Base-by-base conservation (phyloP, 2,113 vertebrate species). In the Lepisosteus osseus region DNA sequence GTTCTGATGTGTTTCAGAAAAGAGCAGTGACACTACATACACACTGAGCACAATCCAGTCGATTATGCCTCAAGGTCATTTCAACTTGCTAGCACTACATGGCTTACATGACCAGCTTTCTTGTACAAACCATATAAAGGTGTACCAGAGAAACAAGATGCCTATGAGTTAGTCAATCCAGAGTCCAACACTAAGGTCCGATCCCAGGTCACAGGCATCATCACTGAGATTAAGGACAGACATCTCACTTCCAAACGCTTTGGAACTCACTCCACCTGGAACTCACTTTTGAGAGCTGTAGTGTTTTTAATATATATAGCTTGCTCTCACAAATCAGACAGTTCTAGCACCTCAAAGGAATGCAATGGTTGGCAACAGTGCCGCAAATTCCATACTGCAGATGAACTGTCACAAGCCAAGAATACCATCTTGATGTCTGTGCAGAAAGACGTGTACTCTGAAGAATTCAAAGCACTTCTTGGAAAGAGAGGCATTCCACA, bases 51-150 rank as follows among this genome's bases (percentile, higher is more conserved):
- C 45, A 74, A 69, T 43, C 72, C 72, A 9, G 72, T 44, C 14
- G 56, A 68, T 62, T 6, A 43, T 4, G 67, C 29, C 43, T 64
- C 67, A 40, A 6, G 72, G n/a, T 74, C 67, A 11, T 69, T 4
- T 44, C 72, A 43, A 67, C 67, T 43, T 44, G 40, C 14, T 41
- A 1, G 8, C 56, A 74, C 15, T 6, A 55, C 51, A 2, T 74
- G 72, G 57, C 51, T 74, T 3, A 69, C 57, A 6, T 43, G 72
- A 54, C 65, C 72, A 8, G 17, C 43, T 7, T 74, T 69, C 51
- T 55, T 64, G 6, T 63, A 6, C n/a, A n/a, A 17, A 6, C 47
- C 12, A 62, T 8, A 40, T 54, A 13, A 41, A 64, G 9, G 44
- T 45, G 7, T 42, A 11, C 17, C 13, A 5, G n/a, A 68, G 43